phyloP scores from a whole-genome alignment of 2,888 invertebrate genomes.

The Meganola albula region DNA sequence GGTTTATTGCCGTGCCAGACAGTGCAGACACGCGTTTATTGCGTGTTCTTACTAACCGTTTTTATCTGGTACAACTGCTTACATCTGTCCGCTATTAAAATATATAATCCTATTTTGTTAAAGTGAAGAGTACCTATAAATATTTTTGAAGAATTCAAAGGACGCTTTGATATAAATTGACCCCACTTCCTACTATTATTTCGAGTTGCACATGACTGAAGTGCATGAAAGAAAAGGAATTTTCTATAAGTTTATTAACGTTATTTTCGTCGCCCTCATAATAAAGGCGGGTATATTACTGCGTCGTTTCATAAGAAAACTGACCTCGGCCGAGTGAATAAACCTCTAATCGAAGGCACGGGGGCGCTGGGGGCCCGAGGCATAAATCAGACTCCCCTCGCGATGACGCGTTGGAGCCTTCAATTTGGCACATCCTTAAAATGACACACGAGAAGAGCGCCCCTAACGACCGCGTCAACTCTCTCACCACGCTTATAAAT shows the following conservation, averaged over 20 bases:
- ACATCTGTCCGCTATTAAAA: conserved; percentile 6
- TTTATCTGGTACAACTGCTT: conserved; percentile 30
- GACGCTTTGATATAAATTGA: conserved; percentile 16
- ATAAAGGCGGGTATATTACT: conserved; percentile 48
- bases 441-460: conserved; percentile 74
- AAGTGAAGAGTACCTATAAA: neutral
- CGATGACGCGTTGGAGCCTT: conserved; percentile 71
- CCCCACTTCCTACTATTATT: conserved; percentile 8
- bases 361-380: conserved; percentile 48
- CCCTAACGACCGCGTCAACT: conserved; percentile 69
- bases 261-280: conserved; percentile 42
- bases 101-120: no score
- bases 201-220: conserved; percentile 9
- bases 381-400: conserved; percentile 75
- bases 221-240: conserved; percentile 23
- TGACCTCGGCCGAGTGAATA: conserved; percentile 73
- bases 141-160: neutral
- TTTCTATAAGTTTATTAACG: conserved; percentile 28
- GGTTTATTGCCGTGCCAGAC: conserved; percentile 42
- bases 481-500: conserved; percentile 50
- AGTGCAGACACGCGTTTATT: conserved; percentile 33
- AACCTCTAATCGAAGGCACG: conserved; percentile 63
- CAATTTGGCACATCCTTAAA: conserved; percentile 79
- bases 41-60: conserved; percentile 25
- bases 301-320: conserved; percentile 57